Evolutionary conservation across 2,113 vertebrate genomes (phyloP), one percentile per base, ranked within the genome.

Genomic region (Aplodontia rufa): DNA sequence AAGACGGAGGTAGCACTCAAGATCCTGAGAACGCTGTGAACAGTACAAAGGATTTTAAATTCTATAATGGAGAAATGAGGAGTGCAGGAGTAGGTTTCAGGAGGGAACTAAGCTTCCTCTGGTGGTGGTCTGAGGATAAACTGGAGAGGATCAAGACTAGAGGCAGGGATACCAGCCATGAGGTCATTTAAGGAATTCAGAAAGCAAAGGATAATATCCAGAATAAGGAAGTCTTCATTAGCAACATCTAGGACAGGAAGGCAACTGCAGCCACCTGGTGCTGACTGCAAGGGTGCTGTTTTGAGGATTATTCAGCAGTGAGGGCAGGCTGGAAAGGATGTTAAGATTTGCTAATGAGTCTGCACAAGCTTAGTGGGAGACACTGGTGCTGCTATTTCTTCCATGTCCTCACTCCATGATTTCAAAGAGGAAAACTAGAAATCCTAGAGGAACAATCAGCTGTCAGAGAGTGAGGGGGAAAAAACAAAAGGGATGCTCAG

Each of bases 371-470:
- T 40, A 42, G 14, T 8, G 1, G 55, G 22, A 16, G 19, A 12
- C n/a, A 10, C 1, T 74, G 30, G 6, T 69, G 5, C 14, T 37
- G 0, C 11, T 66, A 11, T 49, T 11, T 16, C 66, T 86, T 75
- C 47, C 7, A 5, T 53, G 58, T 24, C 7, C 14, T 76, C 86
- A 1, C 37, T 32, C 9, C 20, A 28, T 82, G 14, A 49, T 49
- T 93, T 97, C 42, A 84, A 37, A 91, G n/a, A 69, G 30, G 42
- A 87, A 69, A 75, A 40, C 13, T 8, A n/a, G 30, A 69, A 85
- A 53, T 2, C 28, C 5, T 8, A 40, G 37, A 62, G 37, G 45
- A 28, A 83, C 42, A 79, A 55, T 22, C n/a, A 8, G 8, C 55
- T 62, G 3, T 69, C 40, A 20, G 30, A 45, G 49, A 37, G 12